phyloP scores from a whole-genome alignment of 2,113 vertebrate genomes.

The Ochotona curzoniae region DNA sequence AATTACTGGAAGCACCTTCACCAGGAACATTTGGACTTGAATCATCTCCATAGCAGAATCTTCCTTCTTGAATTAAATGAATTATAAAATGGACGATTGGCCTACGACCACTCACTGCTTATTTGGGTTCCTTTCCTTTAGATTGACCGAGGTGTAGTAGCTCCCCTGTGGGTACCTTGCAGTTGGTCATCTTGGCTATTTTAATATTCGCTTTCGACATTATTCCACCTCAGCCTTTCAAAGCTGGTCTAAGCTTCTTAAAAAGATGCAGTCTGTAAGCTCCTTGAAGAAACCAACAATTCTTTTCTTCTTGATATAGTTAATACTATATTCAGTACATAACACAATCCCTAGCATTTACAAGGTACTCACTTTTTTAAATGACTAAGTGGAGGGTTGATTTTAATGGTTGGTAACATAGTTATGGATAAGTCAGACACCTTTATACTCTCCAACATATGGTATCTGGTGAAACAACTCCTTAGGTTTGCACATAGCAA shows the following conservation, averaged over 20 bases:
- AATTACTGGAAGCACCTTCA: slow-evolving; percentile 90
- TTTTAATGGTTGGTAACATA: slow-evolving; percentile 46
- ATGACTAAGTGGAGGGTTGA: slow-evolving; percentile 15
- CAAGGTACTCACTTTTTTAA: slow-evolving; percentile 17
- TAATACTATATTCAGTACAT: not conserved
- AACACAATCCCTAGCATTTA: not conserved
- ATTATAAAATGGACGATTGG: slow-evolving; percentile 81
- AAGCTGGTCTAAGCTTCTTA: not conserved
- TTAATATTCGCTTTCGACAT: not conserved
- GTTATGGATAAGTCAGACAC: not conserved
- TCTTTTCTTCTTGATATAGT: not conserved
- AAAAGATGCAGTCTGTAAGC: not conserved
- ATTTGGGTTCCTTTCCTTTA: slow-evolving; percentile 59
- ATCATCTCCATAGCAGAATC: slow-evolving; percentile 87
- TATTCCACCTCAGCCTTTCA: not conserved
- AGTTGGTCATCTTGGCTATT: slow-evolving; percentile 13
- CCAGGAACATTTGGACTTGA: slow-evolving; percentile 90
- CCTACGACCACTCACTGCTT: slow-evolving; percentile 74
- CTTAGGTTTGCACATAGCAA: not conserved
- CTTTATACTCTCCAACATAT: not conserved
- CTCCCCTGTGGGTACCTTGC: not conserved
- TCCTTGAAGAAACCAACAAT: slow-evolving; percentile 25
- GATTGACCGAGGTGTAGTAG: slow-evolving; percentile 38
- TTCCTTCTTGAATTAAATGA: slow-evolving; percentile 84
- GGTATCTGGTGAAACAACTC: not conserved